Base-by-base conservation (phyloP, 2,888 invertebrate species). In the Hypomecis punctinalis region DNA sequence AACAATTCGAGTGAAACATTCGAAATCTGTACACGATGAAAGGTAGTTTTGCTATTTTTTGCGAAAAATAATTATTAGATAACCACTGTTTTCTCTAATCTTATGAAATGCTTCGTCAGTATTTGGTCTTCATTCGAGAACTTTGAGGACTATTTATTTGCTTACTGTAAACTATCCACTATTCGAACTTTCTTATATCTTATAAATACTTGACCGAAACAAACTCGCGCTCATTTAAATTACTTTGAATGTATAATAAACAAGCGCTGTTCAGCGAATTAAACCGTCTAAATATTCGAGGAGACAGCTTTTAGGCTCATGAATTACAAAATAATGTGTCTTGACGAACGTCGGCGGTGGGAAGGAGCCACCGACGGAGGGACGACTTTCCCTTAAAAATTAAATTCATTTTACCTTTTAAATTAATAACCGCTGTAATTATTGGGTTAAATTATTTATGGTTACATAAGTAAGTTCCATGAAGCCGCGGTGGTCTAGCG, bases 181-280 rank as follows among this genome's bases (percentile, higher is more conserved):
- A n/a, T n/a, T n/a, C n/a, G n/a, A n/a, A n/a, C n/a, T n/a, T n/a
- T n/a, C n/a, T n/a, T n/a, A n/a, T n/a, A n/a, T n/a, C 49, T 48
- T 35, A 36, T 11, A 59, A 58, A 54, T 51, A 54, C 46, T 45
- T 47, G 5, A 0, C 23, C 55, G 59, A 55, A 56, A 60, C 51
- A 51, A 55, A 48, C 52, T 43, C 53, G 53, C 43, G 52, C 55
- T 49, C 60, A 71, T 72, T 74, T 74, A 65, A 75, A 75, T 75
- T 73, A 74, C 73, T 73, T 72, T 72, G 76, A 76, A 76, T 76
- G 73, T 74, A 74, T 76, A 77, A 77, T 74, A 66, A 70, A 70
- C 60, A 57, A 58, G 67, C 63, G 67, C 47, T 72, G 67, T 71
- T 68, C 48, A 54, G 47, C 53, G 63, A 68, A 72, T 69, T 68